Base-by-base conservation (phyloP, 2,113 vertebrate genomes). In the Sinocyclocheilus rhinocerous region DNA sequence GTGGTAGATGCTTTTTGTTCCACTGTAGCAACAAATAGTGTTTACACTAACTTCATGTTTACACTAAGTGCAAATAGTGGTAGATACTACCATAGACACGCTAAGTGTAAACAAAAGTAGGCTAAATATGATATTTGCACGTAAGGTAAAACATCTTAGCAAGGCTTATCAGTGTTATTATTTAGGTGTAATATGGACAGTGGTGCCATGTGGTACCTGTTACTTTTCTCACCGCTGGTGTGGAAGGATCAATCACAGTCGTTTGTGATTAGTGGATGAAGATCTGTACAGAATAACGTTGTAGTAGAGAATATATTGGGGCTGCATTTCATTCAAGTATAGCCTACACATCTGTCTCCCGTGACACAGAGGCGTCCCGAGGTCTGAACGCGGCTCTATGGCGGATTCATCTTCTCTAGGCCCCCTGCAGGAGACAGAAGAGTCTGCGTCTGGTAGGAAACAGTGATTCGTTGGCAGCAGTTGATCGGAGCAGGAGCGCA, bases 361-460 rank as follows among this genome's bases (percentile, higher is more conserved):
- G 12, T 15, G 22, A 24, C 13, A 75, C 22, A 24, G 24, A 13
- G 12, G 11, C 0, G 12, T 48, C 20, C 10, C 39, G 4, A 48
- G 4, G 11, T 24, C 26, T 50, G 72, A 76, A 26, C 26, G n/a
- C 72, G n/a, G 6, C 22, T 26, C 39, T 75, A 5, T 15, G 22
- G 10, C 55, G 16, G 55, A 57, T 2, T 57, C 55, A 22, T 72
- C 13, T 50, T 39, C 39, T 39, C 36, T 86, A 26, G 61, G 85
- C 79, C 59, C 79, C 59, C 79, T 67, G 79, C 61, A 26, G 80
- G 80, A 48, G 8, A 77, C 45, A 10, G n/a, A 50, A 6, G 11
- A 69, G 5, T 33, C 6, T 22, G 15, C 1, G 4, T 50, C 61
- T 67, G n/a, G 20, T 4, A 69, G n/a, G 26, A 29, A 33, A 26